These are phyloP conservation scores for Lasaia peninsularis DNA, from an alignment of 1,140 invertebrate species.

Conservation along the genomic window DNA sequence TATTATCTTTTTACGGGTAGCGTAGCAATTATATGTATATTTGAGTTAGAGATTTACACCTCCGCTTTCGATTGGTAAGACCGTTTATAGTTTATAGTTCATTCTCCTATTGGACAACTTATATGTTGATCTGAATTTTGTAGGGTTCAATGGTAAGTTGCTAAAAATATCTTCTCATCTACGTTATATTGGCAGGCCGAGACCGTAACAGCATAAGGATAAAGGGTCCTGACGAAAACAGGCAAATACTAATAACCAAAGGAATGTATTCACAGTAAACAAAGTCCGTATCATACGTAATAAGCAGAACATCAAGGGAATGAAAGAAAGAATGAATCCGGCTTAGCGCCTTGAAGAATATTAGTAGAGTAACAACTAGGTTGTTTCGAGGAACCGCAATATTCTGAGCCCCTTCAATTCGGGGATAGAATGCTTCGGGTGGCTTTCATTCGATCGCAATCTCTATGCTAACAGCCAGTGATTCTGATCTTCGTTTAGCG, in stretches of 20 bases:
- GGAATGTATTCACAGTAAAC: conserved; percentile 9
- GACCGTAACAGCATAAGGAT: background rate
- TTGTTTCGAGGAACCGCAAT: conserved; percentile 63
- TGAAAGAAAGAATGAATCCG: conserved; percentile 45
- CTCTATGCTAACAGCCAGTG: conserved; percentile 76
- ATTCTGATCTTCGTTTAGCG: conserved; percentile 77
- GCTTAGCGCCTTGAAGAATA: conserved; percentile 48
- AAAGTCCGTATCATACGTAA: conserved; percentile 10
- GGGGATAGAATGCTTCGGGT: conserved; percentile 67
- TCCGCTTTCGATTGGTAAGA: too few relatives aligned
- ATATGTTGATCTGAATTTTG: too few relatives aligned
- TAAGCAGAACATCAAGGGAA: conserved; percentile 15
- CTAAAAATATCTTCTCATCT: too few relatives aligned
- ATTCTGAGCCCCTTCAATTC: conserved; percentile 63
- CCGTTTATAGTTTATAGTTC: too few relatives aligned
- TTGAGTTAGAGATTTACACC: too few relatives aligned
- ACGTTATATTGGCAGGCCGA: too few relatives aligned
- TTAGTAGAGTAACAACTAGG: conserved; percentile 58
- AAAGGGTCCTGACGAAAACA: background rate
- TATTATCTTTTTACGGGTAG: too few relatives aligned
- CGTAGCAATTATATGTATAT: too few relatives aligned
- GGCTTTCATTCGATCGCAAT: conserved; percentile 75
- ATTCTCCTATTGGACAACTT: too few relatives aligned
- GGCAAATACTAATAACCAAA: background rate
- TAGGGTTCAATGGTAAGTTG: too few relatives aligned